Evolutionary conservation across 2,797 vertebrate species (phyloP), one percentile per base, ranked within the genome.

Genomic region (Coregonus suidteri): DNA sequence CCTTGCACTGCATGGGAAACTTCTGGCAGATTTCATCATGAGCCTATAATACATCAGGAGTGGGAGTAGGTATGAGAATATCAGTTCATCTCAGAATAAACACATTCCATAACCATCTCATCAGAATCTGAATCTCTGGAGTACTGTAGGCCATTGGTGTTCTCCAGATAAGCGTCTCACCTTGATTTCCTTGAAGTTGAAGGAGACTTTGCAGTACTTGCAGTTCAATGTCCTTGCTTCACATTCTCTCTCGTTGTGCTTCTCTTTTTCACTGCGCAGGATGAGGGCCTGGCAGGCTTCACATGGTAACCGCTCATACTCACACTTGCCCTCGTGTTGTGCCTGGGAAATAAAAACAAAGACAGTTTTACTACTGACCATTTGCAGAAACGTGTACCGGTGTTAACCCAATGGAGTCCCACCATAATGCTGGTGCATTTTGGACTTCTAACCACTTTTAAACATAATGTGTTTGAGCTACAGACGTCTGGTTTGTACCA

Each of bases 1-100:
- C 95, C 15, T 98, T 96, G 6, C 98, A 99, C 30, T 95, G 95
- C 90, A 99, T 85, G 0, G 97, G 98, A 62, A 96, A 96, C 81
- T 97, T 96, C 30, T 93, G 91, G 82, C 98, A 99, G 78, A 97
- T 93, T 20, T 97, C 96, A 1, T 96, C 95, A 16, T 99, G 98
- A 0, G 96, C 97, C 98, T 99, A 77, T 30, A 83, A 85, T 13
- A 81, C 16, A 86, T 0, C 0, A 0, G 5, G 35, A 4, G 41
- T 59, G 37, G 41, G 25, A 77, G 16, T 7, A 0, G 4, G 1
- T 31, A n/a, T 25, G 15, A 1, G 11, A 76, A 4, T 13, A 64
- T 75, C 0, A 47, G 25, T 47, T 47, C 2, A 47, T 47, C 41
- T 47, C 41, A 47, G 41, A 47, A 47, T 47, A 1, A 18, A 54